phyloP scores from a whole-genome alignment of 2,888 invertebrate species.

The Muschampia plurimacula region DNA sequence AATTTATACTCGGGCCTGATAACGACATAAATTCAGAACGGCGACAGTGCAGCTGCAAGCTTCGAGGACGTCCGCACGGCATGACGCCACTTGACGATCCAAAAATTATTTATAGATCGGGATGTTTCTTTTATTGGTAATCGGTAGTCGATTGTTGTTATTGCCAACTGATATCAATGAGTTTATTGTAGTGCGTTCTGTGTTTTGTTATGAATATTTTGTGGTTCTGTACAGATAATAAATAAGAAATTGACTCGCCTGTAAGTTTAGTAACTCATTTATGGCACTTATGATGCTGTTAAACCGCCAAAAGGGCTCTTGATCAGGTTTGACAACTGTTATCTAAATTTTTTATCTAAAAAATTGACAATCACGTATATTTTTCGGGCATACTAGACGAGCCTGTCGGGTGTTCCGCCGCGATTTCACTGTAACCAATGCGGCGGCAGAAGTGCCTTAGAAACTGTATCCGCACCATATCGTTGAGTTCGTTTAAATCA shows the following conservation, averaged over 20 bases:
- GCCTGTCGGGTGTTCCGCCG: not conserved
- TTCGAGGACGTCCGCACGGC: conserved; percentile 74
- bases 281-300: too few relatives aligned
- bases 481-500: too few relatives aligned
- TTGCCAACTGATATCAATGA: not conserved
- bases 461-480: too few relatives aligned
- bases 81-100: conserved; percentile 72
- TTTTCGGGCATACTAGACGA: not conserved
- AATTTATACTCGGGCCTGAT: conserved; percentile 82
- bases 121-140: conserved; percentile 7
- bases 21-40: conserved; percentile 80
- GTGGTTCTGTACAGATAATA: too few relatives aligned
- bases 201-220: too few relatives aligned
- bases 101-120: conserved; percentile 47
- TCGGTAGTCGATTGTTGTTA: not conserved
- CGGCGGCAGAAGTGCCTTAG: not conserved
- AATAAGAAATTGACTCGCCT: too few relatives aligned
- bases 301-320: too few relatives aligned
- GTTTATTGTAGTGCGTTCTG: too few relatives aligned
- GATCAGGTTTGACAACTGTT: too few relatives aligned
- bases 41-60: conserved; percentile 73
- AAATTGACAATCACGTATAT: not conserved
- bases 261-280: too few relatives aligned
- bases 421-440: not conserved
- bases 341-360: too few relatives aligned